phyloP scores from a whole-genome alignment of 1,140 invertebrate species.

The Onthophagus taurus region DNA sequence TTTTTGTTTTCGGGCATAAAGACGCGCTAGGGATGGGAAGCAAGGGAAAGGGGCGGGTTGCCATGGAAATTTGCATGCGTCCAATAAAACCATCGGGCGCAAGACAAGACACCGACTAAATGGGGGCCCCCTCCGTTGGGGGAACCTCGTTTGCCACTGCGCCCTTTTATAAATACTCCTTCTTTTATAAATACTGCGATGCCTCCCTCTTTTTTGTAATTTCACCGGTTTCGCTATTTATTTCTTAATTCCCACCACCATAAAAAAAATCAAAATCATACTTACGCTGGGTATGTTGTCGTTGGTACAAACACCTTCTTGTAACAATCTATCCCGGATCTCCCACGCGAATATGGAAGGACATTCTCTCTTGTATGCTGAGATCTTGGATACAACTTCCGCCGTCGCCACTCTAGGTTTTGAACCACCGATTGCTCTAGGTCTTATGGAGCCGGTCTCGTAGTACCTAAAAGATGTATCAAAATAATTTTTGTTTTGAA shows the following conservation, averaged over 20 bases:
- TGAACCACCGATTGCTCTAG: conserved; percentile 89
- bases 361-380: conserved; percentile 91
- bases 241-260: no score
- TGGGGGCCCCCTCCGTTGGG: no score
- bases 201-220: no score
- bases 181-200: no score
- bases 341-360: conserved; percentile 99
- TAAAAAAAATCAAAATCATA: conserved; percentile 9
- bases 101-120: no score
- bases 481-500: not conserved
- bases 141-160: no score
- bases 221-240: no score
- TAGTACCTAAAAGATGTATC: conserved; percentile 68
- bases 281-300: conserved; percentile 99
- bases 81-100: conserved; percentile 36
- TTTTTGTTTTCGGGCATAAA: conserved; percentile 33
- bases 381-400: conserved; percentile 88
- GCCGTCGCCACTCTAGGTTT: conserved; percentile 94
- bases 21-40: conserved; percentile 21
- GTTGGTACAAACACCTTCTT: conserved; percentile 95
- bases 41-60: conserved; percentile 26
- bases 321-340: conserved; percentile 88
- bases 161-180: no score
- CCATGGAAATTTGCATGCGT: conserved; percentile 35
- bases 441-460: conserved; percentile 95